phyloP scores from a whole-genome alignment of 2,888 invertebrate species.

The Eurytoma adleriae region DNA sequence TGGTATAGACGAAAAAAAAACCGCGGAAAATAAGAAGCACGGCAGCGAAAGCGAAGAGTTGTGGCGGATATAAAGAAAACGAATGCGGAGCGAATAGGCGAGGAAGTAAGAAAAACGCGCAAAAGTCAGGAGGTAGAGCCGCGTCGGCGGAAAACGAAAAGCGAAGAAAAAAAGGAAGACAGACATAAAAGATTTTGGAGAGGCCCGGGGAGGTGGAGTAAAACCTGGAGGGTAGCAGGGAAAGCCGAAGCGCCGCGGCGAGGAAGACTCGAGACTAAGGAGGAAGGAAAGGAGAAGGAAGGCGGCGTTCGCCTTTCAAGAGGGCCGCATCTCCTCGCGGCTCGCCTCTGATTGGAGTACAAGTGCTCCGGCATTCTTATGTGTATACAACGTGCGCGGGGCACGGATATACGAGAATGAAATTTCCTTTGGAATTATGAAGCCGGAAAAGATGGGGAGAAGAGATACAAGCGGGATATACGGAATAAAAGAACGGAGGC shows the following conservation, averaged over 20 bases:
- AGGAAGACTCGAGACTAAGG: neutral
- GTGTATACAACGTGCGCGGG: neutral
- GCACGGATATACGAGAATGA: slow-evolving; percentile 11
- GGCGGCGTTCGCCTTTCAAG: slow-evolving; percentile 26
- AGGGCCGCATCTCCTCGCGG: slow-evolving; percentile 27
- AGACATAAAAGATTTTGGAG: slow-evolving; percentile 52
- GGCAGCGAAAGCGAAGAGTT: slow-evolving; percentile 36
- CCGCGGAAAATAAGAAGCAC: slow-evolving; percentile 38
- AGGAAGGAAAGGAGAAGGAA: neutral
- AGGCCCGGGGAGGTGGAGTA: slow-evolving; percentile 12
- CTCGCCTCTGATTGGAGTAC: slow-evolving; percentile 53
- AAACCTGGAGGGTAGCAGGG: too few relatives aligned
- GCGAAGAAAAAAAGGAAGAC: slow-evolving; percentile 29
- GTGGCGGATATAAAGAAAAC: slow-evolving; percentile 55
- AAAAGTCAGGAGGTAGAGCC: slow-evolving; percentile 37
- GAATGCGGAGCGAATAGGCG: slow-evolving; percentile 53
- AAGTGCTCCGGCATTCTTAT: slow-evolving; percentile 47
- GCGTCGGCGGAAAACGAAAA: neutral
- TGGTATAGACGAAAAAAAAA: neutral
- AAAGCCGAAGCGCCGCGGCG: too few relatives aligned
- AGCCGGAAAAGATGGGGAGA: slow-evolving; percentile 27
- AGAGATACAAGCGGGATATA: neutral
- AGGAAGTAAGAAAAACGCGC: slow-evolving; percentile 56
- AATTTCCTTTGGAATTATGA: slow-evolving; percentile 49
- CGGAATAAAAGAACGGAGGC: neutral